Base-by-base conservation (phyloP, 1,140 invertebrate genomes). In the Aphaenogaster ashmeadi region DNA sequence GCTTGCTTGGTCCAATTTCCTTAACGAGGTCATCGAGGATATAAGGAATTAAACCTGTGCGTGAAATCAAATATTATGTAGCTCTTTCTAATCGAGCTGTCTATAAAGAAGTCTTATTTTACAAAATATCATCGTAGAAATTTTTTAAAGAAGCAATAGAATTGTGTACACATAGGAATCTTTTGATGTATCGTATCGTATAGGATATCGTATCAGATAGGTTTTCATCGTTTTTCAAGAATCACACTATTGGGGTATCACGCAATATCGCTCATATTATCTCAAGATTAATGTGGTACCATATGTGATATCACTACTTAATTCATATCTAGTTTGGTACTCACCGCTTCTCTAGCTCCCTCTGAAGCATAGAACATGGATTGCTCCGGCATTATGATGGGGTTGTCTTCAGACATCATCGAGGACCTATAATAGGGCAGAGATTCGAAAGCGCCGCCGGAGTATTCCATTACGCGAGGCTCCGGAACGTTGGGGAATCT, bases 41-140 rank as follows among this genome's bases (percentile, higher is more conserved):
- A 66, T 75, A 60, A 84, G 75, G 11, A 2, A 18, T 79, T 86
- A 86, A 66, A 86, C 47, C 83, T 79, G 83, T 66, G 36, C 44
- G 47, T 79, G 38, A 86, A 86, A 86, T 27, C n/a, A 79, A 71
- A 78, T 33, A 56, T 86, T 79, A 86, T 64, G 50, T 78, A 54
- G 41, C 15, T 78, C 2, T 74, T 3, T n/a, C 8, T 52, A 79
- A 41, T 41, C 47, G 1, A 66, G n/a, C 36, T 44, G 7, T 21
- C 15, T 38, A 56, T 27, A 36, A 36, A 56, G 27, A 79, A 60
- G 36, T 9, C 0, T 69, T 27, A 18, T 21, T 67, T 74, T 60
- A 56, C 44, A 71, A 21, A 41, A 41, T 54, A 8, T 78, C 15
- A 36, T 79, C 13, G 21, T 62, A 78, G 0, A 56, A 41, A 56